phyloP scores from a whole-genome alignment of 2,888 invertebrate genomes.

The Leptopilina drosophilae region DNA sequence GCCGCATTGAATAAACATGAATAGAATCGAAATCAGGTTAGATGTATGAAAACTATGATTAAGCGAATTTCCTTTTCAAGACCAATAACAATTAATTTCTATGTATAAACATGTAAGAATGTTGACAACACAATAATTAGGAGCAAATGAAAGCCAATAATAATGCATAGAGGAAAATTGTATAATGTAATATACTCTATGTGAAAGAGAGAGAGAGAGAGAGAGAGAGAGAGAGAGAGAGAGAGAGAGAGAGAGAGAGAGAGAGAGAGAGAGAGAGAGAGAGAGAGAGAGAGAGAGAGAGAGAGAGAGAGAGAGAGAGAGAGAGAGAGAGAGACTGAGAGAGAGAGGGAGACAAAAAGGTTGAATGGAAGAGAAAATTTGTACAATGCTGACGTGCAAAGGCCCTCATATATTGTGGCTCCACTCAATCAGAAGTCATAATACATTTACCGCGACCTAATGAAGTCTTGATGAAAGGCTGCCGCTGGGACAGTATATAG shows the following conservation, averaged over 20 bases:
- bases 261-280: background rate
- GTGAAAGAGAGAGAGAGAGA: background rate
- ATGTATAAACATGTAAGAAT: background rate
- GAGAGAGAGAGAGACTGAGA: background rate
- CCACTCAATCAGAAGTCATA: conserved; percentile 77
- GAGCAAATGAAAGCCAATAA: background rate
- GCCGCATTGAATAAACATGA: no score
- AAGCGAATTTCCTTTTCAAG: background rate
- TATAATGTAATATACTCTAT: background rate
- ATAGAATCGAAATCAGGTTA: background rate
- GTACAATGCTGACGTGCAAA: conserved; percentile 34
- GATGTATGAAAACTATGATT: background rate
- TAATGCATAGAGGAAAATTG: background rate
- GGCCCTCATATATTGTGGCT: conserved; percentile 61
- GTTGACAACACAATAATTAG: background rate
- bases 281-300: background rate
- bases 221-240: background rate
- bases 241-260: background rate
- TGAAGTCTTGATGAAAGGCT: conserved; percentile 77
- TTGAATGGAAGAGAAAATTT: conserved; percentile 16
- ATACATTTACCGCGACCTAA: conserved; percentile 77
- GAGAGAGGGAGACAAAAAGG: background rate
- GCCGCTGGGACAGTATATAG: conserved; percentile 61
- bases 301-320: background rate
- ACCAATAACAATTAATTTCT: no score